A percentile compares a stretch with the other conserved stretches of the same genome.
Evolutionary conservation across 1,140 invertebrate species (phyloP).

Genomic region (Ceratoteleas bidentatus): DNA sequence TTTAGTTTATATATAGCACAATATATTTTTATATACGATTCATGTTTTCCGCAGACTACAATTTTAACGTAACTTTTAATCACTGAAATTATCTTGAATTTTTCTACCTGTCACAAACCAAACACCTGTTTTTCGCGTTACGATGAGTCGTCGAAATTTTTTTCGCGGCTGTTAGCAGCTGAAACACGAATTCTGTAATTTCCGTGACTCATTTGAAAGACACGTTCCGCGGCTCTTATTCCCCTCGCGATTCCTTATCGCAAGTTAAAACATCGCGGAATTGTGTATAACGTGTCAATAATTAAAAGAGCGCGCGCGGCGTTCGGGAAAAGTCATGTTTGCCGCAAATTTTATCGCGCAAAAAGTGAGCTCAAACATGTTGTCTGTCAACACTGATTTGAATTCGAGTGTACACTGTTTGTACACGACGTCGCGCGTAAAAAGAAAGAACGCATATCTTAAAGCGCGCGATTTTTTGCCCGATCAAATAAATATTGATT

Average conservation of each 20-base stretch:
- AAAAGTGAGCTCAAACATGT: conserved; percentile 46
- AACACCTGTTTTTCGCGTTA: too few relatives aligned
- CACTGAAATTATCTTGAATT: too few relatives aligned
- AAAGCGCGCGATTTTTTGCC: conserved; percentile 15
- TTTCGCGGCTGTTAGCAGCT: too few relatives aligned
- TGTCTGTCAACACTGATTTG: conserved; percentile 65
- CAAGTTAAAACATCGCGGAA: neutral
- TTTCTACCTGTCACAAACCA: too few relatives aligned
- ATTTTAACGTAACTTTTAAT: too few relatives aligned
- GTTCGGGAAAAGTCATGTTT: conserved; percentile 17
- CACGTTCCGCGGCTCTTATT: neutral
- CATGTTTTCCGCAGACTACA: too few relatives aligned
- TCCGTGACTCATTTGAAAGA: neutral
- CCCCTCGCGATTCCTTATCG: conserved; percentile 1
- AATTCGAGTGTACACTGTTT: conserved; percentile 60
- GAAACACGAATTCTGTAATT: neutral
- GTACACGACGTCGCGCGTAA: conserved; percentile 38
- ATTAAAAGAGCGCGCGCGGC: conserved; percentile 16
- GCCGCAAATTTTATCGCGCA: conserved; percentile 35
- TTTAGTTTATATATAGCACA: too few relatives aligned
- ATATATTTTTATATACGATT: too few relatives aligned
- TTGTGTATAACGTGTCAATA: conserved; percentile 18
- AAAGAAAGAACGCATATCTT: conserved; percentile 25
- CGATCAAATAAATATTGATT: conserved; percentile 68
- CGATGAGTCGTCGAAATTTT: too few relatives aligned